Base-by-base conservation (phyloP, 2,113 vertebrate genomes). In the Hippopotamus amphibius region DNA sequence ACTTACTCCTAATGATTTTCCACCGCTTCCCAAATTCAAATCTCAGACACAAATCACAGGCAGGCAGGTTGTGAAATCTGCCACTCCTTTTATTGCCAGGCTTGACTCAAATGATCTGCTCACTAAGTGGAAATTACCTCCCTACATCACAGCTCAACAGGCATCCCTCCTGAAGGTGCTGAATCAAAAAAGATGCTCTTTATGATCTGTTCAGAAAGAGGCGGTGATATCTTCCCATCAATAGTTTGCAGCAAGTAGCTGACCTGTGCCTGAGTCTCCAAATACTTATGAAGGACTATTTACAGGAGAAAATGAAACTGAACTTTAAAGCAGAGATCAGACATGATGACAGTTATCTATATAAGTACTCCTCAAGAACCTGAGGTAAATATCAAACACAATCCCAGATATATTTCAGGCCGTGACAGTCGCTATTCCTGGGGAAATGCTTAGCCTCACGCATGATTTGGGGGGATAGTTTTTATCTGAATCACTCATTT, bases 11-110 rank as follows among this genome's bases (percentile, higher is more conserved):
- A 63, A 55, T 89, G 82, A 92, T 74, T 95, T 96, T 89, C 94
- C 17, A 95, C 7, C 50, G 74, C 48, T 91, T 93, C 68, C 28
- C 21, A 65, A 90, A 76, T 93, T 93, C 66, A 86, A 68, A 90
- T 91, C 50, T 96, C 46, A 82, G 55, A 63, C 26, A 86, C 95
- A 97, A 97, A 95, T 97, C 89, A 79, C 33, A 83, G 43, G 53
- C 12, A 86, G 50, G 57, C 16, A 93, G 26, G 28, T 33, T 91
- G 69, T 97, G 66, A 97, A 97, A 91, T 96, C 71, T 87, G 55
- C 63, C 79, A 95, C 50, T 43, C 30, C 21, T 92, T 96, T 96
- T 89, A 97, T 83, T 95, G 28, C 50, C 43, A 80, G 46, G 30
- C 43, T 83, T 96, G 79, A 93, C 96, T 95, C 55, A 94, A 88